Evolutionary conservation across 2,888 invertebrate genomes (phyloP), one percentile per base, ranked within the genome.

Genomic region (Acanthosepion esculentum): DNA sequence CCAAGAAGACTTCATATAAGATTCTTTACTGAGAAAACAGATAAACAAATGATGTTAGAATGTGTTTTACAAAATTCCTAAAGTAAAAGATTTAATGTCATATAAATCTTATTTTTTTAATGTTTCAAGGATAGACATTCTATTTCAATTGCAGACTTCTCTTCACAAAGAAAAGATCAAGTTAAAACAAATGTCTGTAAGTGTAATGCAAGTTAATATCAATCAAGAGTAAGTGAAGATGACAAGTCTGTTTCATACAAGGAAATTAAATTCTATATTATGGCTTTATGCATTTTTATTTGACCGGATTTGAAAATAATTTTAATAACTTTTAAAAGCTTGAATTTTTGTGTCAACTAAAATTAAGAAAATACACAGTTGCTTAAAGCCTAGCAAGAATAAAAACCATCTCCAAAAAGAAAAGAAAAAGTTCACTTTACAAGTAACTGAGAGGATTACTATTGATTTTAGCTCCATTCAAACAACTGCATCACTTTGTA

Each of bases 311-410:
- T n/a, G 12, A 78, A 78, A 78, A n/a, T n/a, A n/a, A 15, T 78
- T 78, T n/a, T 78, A 78, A 78, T 78, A 78, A 33, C 78, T 78
- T 78, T 78, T 78, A 78, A 78, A 78, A 78, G 78, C 78, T 78
- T n/a, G n/a, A 78, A 78, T 78, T n/a, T 78, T 78, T 78, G n/a
- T 78, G 78, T n/a, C 78, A n/a, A n/a, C 78, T 78, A 78, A 78
- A 78, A 78, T 78, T 78, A 78, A 78, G 78, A 78, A n/a, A n/a
- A 78, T 78, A 78, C 78, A n/a, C 10, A 29, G 18, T n/a, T n/a
- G n/a, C 78, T 12, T 12, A 78, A n/a, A n/a, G n/a, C n/a, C 15
- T 15, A 78, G n/a, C 29, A 78, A 78, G 12, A 78, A 78, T n/a
- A 78, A 78, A 59, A 59, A 78, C 23, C 3, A 59, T 78, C 12